phyloP scores from a whole-genome alignment of 1,140 invertebrate genomes.

The Tetramorium alpestre region DNA sequence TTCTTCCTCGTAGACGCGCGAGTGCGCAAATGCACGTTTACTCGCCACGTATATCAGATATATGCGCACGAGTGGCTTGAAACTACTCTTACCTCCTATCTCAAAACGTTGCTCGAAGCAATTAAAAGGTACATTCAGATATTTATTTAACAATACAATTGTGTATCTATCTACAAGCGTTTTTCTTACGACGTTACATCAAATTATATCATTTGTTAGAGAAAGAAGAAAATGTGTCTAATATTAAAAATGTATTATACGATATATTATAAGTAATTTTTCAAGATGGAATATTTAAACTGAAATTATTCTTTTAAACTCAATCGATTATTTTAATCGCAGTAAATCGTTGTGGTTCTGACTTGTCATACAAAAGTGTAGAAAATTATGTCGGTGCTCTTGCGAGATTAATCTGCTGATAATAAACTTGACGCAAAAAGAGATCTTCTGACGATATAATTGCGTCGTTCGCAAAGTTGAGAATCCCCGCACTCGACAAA shows the following conservation, averaged over 20 bases:
- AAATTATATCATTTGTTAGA: neutral
- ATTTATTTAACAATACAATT: neutral
- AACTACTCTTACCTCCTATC: neutral
- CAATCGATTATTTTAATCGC: neutral
- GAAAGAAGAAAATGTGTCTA: neutral
- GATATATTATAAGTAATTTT: neutral
- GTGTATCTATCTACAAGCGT: neutral
- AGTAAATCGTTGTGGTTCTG: neutral
- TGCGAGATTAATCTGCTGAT: constrained; percentile 45
- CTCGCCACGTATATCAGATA: constrained; percentile 43
- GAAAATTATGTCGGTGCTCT: constrained; percentile 52
- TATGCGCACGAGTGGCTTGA: constrained; percentile 6
- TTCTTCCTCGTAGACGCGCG: constrained; percentile 37
- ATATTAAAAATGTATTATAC: neutral
- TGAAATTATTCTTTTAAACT: neutral
- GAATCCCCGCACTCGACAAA: constrained; percentile 48
- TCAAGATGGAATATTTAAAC: neutral
- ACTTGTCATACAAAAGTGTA: constrained; percentile 19
- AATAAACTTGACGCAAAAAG: constrained; percentile 47
- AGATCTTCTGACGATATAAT: constrained; percentile 37
- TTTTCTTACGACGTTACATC: neutral
- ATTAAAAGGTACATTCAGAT: constrained; percentile 10
- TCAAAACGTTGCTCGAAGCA: constrained; percentile 8
- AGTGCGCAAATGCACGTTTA: constrained; percentile 40
- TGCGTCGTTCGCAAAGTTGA: constrained; percentile 48